phyloP scores from a whole-genome alignment of 2,797 vertebrate genomes.

The Borostomias antarcticus region DNA sequence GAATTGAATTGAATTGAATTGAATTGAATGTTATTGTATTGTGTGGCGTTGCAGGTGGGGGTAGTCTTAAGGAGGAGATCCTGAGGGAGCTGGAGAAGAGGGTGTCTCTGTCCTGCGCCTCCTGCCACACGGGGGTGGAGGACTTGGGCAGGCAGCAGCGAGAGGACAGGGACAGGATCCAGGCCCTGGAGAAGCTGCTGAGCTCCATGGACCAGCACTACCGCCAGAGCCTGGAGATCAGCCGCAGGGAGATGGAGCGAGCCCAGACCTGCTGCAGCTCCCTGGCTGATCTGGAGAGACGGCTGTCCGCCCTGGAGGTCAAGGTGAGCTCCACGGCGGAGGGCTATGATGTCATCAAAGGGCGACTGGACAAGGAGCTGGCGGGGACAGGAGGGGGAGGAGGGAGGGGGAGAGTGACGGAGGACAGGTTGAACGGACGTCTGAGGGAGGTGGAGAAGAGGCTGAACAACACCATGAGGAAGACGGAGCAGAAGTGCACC shows the following conservation, averaged over 20 bases:
- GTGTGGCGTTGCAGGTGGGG: constrained; percentile 5
- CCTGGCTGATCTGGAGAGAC: constrained; percentile 68
- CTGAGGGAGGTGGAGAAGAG: constrained; percentile 81
- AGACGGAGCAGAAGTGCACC: constrained; percentile 76
- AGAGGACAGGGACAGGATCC: constrained; percentile 82
- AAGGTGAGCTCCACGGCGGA: constrained; percentile 74
- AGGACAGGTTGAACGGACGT: constrained; percentile 68
- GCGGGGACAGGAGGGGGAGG: constrained; percentile 47
- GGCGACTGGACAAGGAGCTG: constrained; percentile 76
- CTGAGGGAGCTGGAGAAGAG: constrained; percentile 82
- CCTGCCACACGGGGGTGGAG: constrained; percentile 83
- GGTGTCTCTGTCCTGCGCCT: constrained; percentile 82
- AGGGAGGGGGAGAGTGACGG: constrained; percentile 61
- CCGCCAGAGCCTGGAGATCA: constrained; percentile 75
- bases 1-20: no score
- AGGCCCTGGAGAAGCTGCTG: constrained; percentile 84
- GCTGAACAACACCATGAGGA: constrained; percentile 81
- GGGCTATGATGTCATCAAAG: constrained; percentile 72
- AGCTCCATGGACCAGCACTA: constrained; percentile 82
- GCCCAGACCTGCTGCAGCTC: constrained; percentile 74
- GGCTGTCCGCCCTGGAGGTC: constrained; percentile 72
- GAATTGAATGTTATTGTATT: not conserved
- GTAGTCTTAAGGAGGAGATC: constrained; percentile 67
- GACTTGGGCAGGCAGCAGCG: constrained; percentile 82
- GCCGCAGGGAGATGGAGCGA: constrained; percentile 65